Percentiles rank a stretch among this genome's conserved stretches.
Conservation (phyloP, 2,888 invertebrate species). For the Adineta ricciae region DNA sequence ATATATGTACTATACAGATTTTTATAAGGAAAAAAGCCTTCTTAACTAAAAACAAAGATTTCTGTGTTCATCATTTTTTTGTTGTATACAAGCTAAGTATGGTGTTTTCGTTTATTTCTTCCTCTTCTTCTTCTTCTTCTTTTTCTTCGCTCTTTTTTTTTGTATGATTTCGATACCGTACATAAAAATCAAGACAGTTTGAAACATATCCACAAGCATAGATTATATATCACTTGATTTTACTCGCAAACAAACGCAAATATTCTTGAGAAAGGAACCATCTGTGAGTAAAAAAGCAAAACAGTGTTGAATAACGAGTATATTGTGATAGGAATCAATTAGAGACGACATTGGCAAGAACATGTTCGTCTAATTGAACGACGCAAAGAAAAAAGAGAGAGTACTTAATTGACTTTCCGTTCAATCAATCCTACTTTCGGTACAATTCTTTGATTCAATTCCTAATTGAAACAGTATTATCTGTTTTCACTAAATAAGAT, state of each 20-base stretch:
- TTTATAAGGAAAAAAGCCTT: background rate
- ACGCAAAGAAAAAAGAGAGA: background rate
- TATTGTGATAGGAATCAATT: no score
- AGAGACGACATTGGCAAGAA: no score
- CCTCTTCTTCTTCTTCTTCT: background rate
- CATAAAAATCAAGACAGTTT: slow-evolving; percentile 7
- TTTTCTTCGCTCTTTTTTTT: background rate
- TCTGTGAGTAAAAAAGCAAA: background rate
- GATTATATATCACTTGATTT: background rate
- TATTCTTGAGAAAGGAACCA: background rate
- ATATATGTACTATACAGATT: background rate
- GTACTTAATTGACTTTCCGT: background rate
- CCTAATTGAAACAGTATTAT: background rate
- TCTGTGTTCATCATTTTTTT: background rate
- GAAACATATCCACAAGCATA: background rate
- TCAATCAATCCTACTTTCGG: background rate
- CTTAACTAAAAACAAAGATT: background rate
- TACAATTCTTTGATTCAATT: background rate
- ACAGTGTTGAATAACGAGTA: no score
- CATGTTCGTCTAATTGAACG: background rate
- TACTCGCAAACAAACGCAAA: background rate
- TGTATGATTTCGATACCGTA: background rate
- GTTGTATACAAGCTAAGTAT: background rate
- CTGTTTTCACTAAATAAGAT: background rate
- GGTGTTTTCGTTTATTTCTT: background rate